A percentile compares a stretch with the other conserved stretches of the same genome.
Conservation (phyloP, 2,888 invertebrate species). For the Orgyia antiqua region DNA sequence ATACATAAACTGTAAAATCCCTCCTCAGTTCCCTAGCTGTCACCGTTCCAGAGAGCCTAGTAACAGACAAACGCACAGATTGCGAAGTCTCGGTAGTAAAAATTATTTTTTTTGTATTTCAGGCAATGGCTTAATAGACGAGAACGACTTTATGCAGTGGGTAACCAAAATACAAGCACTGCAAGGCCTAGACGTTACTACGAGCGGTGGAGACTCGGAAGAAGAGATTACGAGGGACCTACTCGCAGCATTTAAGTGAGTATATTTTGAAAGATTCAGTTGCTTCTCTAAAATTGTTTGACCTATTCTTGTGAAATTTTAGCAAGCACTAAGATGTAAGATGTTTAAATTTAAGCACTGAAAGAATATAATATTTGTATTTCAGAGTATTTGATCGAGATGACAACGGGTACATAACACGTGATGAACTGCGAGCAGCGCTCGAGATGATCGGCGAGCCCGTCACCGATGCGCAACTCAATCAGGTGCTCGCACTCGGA, state of each 20-base stretch:
- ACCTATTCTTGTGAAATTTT: no score
- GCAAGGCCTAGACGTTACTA: conserved; percentile 77
- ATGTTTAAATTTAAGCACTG: no score
- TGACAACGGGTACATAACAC: conserved; percentile 92
- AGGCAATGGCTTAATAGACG: conserved; percentile 87
- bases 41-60: no score
- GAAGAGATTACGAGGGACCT: conserved; percentile 87
- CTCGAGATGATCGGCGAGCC: conserved; percentile 90
- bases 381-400: conserved; percentile 91
- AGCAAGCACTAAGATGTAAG: no score
- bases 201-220: conserved; percentile 76
- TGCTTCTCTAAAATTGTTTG: no score
- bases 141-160: conserved; percentile 88
- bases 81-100: no score
- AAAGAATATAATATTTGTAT: no score
- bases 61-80: no score
- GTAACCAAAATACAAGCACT: conserved; percentile 85
- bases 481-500: conserved; percentile 84
- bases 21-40: no score
- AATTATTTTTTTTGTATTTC: conserved; percentile 11
- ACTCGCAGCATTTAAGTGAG: conserved; percentile 88
- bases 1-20: no score
- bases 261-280: no score
- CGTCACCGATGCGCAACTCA: conserved; percentile 85
- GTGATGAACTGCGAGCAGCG: conserved; percentile 86